Percentiles rank a stretch among this genome's conserved stretches.
These are phyloP conservation scores for Lasioglossum oenotherae DNA, from an alignment of 2,888 invertebrate species.

Conservation along the genomic window DNA sequence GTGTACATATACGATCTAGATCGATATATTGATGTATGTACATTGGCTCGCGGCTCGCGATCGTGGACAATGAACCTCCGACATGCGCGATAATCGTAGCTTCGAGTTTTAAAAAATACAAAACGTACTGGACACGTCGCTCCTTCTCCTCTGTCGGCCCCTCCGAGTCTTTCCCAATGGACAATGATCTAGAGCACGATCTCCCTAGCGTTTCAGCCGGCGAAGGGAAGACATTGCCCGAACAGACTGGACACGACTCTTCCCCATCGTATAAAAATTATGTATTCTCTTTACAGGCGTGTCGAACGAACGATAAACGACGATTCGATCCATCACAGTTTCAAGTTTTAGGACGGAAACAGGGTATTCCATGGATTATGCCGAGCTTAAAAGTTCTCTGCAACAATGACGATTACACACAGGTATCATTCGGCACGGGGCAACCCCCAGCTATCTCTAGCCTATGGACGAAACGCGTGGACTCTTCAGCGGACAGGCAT, in stretches of 20 bases:
- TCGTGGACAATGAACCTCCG: slow-evolving; percentile 3
- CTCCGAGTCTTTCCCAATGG: background rate
- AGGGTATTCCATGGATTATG: slow-evolving; percentile 76
- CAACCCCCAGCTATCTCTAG: background rate
- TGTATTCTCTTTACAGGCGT: slow-evolving; percentile 20
- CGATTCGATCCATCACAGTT: slow-evolving; percentile 80
- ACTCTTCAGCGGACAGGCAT: background rate
- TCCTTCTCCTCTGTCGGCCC: background rate
- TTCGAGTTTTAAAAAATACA: slow-evolving; percentile 41
- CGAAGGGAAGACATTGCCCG: slow-evolving; percentile 43
- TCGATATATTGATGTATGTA: slow-evolving; percentile 23
- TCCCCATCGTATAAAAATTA: slow-evolving; percentile 10
- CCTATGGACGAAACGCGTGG: background rate
- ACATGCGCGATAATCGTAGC: background rate
- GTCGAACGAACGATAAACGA: slow-evolving; percentile 40
- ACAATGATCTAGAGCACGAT: background rate
- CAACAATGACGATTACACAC: slow-evolving; percentile 62
- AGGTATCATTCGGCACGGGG: slow-evolving; percentile 45
- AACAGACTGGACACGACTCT: background rate
- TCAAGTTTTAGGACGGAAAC: slow-evolving; percentile 80
- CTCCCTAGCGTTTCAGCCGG: slow-evolving; percentile 10
- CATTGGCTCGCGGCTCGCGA: slow-evolving; percentile 15
- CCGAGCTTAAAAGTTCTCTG: slow-evolving; percentile 84
- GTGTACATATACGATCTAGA: background rate
- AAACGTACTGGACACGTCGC: slow-evolving; percentile 9